These are phyloP conservation scores for Enoplosus armatus DNA, from an alignment of 2,797 vertebrate species.

Conservation along the genomic window DNA sequence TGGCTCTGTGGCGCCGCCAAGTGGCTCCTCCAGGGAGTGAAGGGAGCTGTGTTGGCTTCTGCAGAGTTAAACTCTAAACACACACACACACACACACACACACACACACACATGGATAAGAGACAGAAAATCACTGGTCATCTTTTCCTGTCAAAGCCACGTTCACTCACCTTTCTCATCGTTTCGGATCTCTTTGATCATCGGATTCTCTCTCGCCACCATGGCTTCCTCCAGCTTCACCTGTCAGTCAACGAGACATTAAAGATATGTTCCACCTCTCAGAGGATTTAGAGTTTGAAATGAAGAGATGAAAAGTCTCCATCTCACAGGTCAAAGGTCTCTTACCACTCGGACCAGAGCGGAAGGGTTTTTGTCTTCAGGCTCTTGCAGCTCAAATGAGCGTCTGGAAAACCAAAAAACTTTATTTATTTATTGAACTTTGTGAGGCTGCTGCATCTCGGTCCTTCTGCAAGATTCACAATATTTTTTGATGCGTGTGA, in stretches of 20 bases:
- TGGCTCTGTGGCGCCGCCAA: conserved; percentile 36
- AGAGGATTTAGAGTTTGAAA: background rate
- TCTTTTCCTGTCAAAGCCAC: no score
- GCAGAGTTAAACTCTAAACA: conserved; percentile 13
- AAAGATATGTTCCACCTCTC: background rate
- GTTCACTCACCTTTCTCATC: conserved; percentile 74
- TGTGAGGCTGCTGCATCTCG: no score
- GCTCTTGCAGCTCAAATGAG: conserved; percentile 66
- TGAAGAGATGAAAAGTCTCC: no score
- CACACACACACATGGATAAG: background rate
- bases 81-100: background rate
- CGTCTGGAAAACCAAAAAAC: conserved; percentile 56
- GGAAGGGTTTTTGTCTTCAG: conserved; percentile 34
- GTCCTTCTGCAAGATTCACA: no score
- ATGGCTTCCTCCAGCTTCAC: conserved; percentile 64
- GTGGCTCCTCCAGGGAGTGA: conserved; percentile 51
- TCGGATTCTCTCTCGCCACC: conserved; percentile 62
- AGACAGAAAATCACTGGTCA: background rate
- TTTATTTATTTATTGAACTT: background rate
- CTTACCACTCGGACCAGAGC: conserved; percentile 80
- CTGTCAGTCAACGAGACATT: conserved; percentile 40
- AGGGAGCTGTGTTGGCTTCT: background rate
- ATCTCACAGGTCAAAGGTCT: conserved; percentile 8
- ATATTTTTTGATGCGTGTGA: no score
- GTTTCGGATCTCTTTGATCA: conserved; percentile 59